Evolutionary conservation across 2,888 invertebrate genomes (phyloP).

Genomic region (Meiosimyza platycephala): DNA sequence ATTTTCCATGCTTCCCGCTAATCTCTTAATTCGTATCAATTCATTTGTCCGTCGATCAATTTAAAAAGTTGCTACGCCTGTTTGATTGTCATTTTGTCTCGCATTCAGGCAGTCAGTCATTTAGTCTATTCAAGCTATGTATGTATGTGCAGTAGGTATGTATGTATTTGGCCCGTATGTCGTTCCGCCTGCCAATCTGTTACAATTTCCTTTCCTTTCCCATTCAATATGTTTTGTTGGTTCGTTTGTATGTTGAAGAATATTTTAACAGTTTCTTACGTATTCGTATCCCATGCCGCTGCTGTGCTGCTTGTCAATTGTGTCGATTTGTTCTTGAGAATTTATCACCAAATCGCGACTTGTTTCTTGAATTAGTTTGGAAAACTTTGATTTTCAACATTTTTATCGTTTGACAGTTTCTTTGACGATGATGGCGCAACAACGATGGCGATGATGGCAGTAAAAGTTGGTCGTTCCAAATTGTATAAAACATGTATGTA

Average conservation of each 20-base stretch:
- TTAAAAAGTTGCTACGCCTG: slow-evolving; percentile 28
- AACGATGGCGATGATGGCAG: too few species aligned
- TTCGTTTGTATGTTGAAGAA: neutral
- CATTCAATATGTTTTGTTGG: slow-evolving; percentile 39
- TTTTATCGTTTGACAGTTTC: slow-evolving; percentile 21
- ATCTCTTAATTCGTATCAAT: slow-evolving; percentile 3
- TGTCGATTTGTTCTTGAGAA: slow-evolving; percentile 25
- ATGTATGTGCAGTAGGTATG: neutral
- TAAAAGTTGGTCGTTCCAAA: slow-evolving; percentile 11
- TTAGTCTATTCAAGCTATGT: slow-evolving; percentile 40
- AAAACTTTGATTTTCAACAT: slow-evolving; percentile 22
- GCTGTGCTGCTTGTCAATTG: slow-evolving; percentile 8
- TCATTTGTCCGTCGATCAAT: slow-evolving; percentile 24
- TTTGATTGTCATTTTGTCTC: slow-evolving; percentile 26
- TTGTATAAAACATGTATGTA: too few species aligned
- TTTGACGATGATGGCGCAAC: slow-evolving; percentile 7
- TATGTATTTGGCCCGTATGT: slow-evolving; percentile 10
- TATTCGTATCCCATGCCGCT: slow-evolving; percentile 3
- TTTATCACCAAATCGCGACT: slow-evolving; percentile 21
- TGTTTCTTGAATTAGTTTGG: slow-evolving; percentile 24
- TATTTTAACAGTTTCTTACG: neutral
- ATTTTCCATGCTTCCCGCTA: neutral
- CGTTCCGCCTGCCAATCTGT: slow-evolving; percentile 30
- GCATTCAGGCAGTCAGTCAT: slow-evolving; percentile 10
- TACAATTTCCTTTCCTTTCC: slow-evolving; percentile 38